A percentile compares a stretch with the other conserved stretches of the same genome.
Conservation (phyloP, 2,113 vertebrate genomes). For the cattle (Bos taurus) region ARS-UCD2.0 NC_037328.1:67912001-67912500, state of each 20-base stretch:
- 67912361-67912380: neutral
- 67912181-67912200: neutral
- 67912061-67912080: neutral
- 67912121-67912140: neutral
- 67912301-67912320: neutral
- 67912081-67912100: neutral
- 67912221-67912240: neutral
- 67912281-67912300: neutral
- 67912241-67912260: neutral
- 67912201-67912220: neutral
- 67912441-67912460: neutral
- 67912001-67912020: neutral
- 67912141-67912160: neutral
- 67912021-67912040: neutral
- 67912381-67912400: neutral
- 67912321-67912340: neutral
- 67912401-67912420: neutral
- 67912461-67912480: neutral
- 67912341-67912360: neutral
- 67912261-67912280: neutral
- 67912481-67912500: neutral
- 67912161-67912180: neutral
- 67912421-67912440: neutral
- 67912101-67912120: neutral
- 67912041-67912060: neutral